These are phyloP conservation scores for Myrmecobius fasciatus DNA, from an alignment of 2,113 vertebrate genomes.

Conservation along the genomic window DNA sequence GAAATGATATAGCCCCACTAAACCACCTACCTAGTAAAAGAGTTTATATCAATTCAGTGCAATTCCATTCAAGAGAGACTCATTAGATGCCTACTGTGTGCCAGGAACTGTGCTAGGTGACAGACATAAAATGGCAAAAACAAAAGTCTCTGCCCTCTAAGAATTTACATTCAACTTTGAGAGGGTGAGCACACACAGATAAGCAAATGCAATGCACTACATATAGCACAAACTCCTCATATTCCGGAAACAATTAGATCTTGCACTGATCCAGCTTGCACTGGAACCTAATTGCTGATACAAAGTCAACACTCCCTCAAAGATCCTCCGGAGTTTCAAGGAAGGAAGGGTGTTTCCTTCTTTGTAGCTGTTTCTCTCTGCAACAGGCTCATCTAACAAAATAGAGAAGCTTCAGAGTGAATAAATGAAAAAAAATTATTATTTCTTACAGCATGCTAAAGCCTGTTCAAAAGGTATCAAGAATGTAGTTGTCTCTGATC, in stretches of 20 bases:
- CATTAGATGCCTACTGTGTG: not conserved
- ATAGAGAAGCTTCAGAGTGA: not conserved
- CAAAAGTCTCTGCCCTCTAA: not conserved
- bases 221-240: not conserved
- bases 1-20: not conserved
- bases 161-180: not conserved
- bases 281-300: not conserved
- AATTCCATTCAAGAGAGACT: not conserved
- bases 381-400: not conserved
- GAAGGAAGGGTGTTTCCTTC: not conserved
- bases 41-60: not conserved
- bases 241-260: not conserved
- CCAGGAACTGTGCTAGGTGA: not conserved
- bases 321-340: not conserved
- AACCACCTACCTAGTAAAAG: not conserved
- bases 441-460: not conserved
- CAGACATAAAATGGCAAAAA: not conserved
- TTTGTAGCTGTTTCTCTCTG: not conserved
- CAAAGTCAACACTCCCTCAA: not conserved
- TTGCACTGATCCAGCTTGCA: not conserved
- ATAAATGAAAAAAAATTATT: not conserved
- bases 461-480: not conserved
- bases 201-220: not conserved
- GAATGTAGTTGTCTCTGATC: not conserved
- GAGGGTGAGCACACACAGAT: not conserved